Evolutionary conservation across 2,888 invertebrate species (phyloP).

Genomic region (Limnephilus rhombicus): DNA sequence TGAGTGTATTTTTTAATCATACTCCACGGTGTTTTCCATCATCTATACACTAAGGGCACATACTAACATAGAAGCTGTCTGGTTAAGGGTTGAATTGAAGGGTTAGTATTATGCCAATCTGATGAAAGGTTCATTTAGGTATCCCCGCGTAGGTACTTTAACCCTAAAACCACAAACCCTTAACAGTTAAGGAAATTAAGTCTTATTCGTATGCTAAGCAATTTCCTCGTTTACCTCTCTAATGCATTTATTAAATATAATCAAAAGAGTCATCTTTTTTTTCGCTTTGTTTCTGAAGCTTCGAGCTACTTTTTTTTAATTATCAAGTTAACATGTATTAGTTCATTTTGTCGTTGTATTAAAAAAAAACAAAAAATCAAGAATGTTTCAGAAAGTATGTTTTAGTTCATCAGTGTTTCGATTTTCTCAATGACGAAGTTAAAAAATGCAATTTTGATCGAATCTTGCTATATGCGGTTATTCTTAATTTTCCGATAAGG

Average conservation of each 20-base stretch:
- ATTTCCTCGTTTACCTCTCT: neutral
- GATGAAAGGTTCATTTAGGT: neutral
- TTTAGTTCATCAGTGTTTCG: too few relatives aligned
- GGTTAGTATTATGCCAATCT: neutral
- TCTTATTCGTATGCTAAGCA: neutral
- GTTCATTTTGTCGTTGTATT: too few relatives aligned
- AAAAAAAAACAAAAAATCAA: too few relatives aligned
- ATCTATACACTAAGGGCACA: neutral
- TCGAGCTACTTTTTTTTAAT: too few relatives aligned
- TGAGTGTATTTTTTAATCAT: neutral
- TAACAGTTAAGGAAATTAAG: neutral
- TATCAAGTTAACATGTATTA: too few relatives aligned
- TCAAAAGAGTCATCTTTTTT: too few relatives aligned
- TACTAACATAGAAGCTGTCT: neutral
- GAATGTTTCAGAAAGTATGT: too few relatives aligned
- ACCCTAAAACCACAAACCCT: conserved; percentile 1
- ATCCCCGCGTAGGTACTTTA: neutral
- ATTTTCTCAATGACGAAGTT: too few relatives aligned
- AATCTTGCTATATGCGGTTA: neutral
- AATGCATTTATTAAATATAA: neutral
- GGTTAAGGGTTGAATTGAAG: neutral
- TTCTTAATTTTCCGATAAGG: neutral
- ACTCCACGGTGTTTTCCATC: neutral
- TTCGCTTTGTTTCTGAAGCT: too few relatives aligned
- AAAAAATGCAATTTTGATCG: neutral